phyloP scores from a whole-genome alignment of 2,113 vertebrate genomes.

The Rhipidura dahli region DNA sequence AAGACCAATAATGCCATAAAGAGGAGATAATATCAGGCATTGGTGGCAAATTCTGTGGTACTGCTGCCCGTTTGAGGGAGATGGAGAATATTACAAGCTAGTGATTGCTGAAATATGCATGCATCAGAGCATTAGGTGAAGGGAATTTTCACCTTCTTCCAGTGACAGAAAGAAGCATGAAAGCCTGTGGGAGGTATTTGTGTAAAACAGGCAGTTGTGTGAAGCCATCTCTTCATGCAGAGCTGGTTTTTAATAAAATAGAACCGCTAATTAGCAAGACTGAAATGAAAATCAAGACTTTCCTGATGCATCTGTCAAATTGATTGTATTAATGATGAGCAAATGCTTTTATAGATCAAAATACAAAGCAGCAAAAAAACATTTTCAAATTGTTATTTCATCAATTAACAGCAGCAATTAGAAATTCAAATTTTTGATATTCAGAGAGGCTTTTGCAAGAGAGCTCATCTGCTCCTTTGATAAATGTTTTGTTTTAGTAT shows the following conservation, averaged over 20 bases:
- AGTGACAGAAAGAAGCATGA: background rate
- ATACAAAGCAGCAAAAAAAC: background rate
- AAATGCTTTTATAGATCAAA: background rate
- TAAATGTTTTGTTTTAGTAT: background rate
- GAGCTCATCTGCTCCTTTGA: background rate
- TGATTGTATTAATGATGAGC: background rate
- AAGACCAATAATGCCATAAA: background rate
- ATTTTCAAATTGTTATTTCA: background rate
- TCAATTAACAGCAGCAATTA: background rate
- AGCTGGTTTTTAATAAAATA: conserved; percentile 2
- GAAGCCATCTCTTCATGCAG: background rate
- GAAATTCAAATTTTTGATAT: background rate
- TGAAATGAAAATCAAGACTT: background rate
- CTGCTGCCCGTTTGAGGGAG: background rate
- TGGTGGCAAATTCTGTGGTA: background rate
- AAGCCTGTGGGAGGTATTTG: background rate
- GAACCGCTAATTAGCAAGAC: background rate
- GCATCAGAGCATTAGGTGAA: background rate
- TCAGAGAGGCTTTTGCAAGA: background rate
- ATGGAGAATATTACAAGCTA: background rate
- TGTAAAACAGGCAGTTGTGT: background rate
- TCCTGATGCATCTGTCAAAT: conserved; percentile 5
- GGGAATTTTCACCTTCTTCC: background rate
- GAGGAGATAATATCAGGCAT: background rate
- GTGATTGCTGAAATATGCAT: background rate